phyloP scores from a whole-genome alignment of 2,113 vertebrate genomes.

The Parus major region DNA sequence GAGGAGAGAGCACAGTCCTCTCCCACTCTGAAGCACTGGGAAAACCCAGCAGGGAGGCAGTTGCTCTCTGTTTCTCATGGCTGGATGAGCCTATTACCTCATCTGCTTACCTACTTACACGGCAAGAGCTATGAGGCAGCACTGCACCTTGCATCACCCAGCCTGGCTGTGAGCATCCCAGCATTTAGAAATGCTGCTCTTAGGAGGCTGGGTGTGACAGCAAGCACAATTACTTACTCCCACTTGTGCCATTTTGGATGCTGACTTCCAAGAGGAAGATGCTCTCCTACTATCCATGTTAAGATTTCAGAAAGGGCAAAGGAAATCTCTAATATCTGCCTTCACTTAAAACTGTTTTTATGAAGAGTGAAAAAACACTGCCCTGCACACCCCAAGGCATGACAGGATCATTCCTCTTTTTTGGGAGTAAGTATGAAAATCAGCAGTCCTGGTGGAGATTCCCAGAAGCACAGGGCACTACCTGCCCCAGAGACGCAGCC shows the following conservation, averaged over 20 bases:
- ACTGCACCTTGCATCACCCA: neutral
- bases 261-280: neutral
- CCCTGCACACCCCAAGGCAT: neutral
- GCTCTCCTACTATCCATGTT: neutral
- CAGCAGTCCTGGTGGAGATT: neutral
- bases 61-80: rapidly evolving
- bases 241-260: neutral
- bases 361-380: neutral
- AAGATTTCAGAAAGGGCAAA: neutral
- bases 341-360: neutral
- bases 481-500: rapidly evolving
- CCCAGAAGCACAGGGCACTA: neutral
- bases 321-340: neutral
- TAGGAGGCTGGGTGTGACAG: neutral
- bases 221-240: neutral
- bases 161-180: neutral
- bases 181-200: neutral
- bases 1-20: neutral
- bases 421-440: neutral
- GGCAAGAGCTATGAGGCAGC: neutral
- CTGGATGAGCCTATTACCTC: neutral
- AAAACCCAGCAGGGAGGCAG: neutral
- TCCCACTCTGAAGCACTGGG: neutral
- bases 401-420: neutral
- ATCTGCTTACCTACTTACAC: neutral